Percentiles rank a stretch among this genome's conserved stretches.
Conservation (phyloP, 1,140 invertebrate genomes). For the Leptinotarsa lineolata region DNA sequence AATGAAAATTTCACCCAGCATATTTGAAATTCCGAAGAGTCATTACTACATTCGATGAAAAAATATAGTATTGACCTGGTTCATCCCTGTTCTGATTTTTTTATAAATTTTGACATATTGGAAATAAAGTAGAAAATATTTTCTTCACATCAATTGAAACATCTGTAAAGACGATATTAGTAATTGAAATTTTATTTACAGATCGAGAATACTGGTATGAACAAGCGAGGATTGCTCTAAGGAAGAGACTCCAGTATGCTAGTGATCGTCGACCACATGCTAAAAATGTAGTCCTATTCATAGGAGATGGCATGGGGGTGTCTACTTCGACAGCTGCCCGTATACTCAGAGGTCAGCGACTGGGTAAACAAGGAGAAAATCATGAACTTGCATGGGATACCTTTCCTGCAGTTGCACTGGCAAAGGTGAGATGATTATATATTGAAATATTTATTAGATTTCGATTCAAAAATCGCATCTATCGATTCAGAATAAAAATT, state of each 20-base stretch:
- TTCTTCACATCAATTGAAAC: too few species aligned
- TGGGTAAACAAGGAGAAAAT: conserved; percentile 64
- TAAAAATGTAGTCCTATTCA: conserved; percentile 63
- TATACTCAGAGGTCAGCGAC: conserved; percentile 60
- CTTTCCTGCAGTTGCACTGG: conserved; percentile 69
- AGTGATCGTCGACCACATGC: conserved; percentile 61
- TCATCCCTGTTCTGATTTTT: too few species aligned
- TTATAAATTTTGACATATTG: too few species aligned
- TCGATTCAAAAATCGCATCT: too few species aligned
- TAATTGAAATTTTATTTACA: conserved; percentile 42
- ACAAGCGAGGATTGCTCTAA: conserved; percentile 68
- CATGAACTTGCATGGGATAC: conserved; percentile 67
- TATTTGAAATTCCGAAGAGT: too few species aligned
- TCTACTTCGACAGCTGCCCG: conserved; percentile 71
- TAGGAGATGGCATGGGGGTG: conserved; percentile 78
- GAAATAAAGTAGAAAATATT: too few species aligned
- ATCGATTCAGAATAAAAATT: too few species aligned
- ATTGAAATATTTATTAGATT: too few species aligned
- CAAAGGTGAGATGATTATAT: conserved; percentile 61
- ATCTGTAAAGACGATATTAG: too few species aligned
- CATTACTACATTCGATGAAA: too few species aligned
- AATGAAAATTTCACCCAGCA: too few species aligned
- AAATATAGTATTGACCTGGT: too few species aligned
- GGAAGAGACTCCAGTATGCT: conserved; percentile 63
- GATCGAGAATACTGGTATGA: conserved; percentile 60